phyloP scores from a whole-genome alignment of 2,113 vertebrate species.

The Labeo catla region DNA sequence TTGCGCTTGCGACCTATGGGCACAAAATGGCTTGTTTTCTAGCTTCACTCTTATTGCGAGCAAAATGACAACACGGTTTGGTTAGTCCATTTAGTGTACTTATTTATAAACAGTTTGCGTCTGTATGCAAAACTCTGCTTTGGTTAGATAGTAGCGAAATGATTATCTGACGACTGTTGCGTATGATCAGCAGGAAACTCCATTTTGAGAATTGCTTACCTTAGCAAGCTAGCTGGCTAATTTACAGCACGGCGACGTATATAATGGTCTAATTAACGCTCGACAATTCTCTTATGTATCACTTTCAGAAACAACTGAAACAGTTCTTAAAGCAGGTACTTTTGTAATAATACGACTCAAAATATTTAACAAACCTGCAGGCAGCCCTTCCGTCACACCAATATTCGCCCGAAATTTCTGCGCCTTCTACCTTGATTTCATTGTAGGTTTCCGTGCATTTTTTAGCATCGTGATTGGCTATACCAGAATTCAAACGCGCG shows the following conservation, averaged over 20 bases:
- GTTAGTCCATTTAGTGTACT: not conserved
- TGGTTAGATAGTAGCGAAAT: not conserved
- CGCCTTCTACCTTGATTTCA: slow-evolving; percentile 29
- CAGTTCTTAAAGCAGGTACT: not conserved
- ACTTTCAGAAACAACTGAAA: not conserved
- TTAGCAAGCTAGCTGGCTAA: slow-evolving; percentile 27
- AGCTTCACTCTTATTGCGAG: slow-evolving; percentile 1
- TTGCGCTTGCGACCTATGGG: not conserved
- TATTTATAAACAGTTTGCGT: not conserved
- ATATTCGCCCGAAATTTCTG: slow-evolving; percentile 23
- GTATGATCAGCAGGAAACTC: not conserved
- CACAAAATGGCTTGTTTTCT: slow-evolving; percentile 54
- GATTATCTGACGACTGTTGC: not conserved
- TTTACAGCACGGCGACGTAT: slow-evolving; percentile 16
- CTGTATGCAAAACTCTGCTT: not conserved
- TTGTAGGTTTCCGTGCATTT: slow-evolving; percentile 8
- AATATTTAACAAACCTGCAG: slow-evolving; percentile 31
- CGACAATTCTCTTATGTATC: slow-evolving; percentile 23
- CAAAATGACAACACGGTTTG: not conserved
- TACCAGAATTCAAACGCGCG: not conserved
- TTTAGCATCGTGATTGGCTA: slow-evolving; percentile 8
- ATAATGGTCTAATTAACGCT: slow-evolving; percentile 8
- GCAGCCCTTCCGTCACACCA: slow-evolving; percentile 32
- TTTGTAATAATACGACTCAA: not conserved
- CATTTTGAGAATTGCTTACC: slow-evolving; percentile 13